A percentile compares a stretch with the other conserved stretches of the same genome.
These are phyloP conservation scores for Encarsia formosa DNA, from an alignment of 2,888 invertebrate species.

Conservation along the genomic window DNA sequence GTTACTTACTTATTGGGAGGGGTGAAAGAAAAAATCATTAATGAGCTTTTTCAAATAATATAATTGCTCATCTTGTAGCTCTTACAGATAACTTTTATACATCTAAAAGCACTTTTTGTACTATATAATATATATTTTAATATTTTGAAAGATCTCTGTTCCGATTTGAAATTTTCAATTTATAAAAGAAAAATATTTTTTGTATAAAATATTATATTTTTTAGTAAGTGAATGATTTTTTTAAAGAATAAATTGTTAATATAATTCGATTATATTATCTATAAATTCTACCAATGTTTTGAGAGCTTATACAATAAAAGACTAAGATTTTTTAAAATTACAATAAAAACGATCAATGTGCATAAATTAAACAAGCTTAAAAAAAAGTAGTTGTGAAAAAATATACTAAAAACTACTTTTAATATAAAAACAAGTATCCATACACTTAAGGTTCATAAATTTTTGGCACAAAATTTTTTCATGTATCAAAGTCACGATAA, in stretches of 20 bases:
- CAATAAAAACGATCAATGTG: too few relatives aligned
- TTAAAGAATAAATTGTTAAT: conserved; percentile 13
- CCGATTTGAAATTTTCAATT: conserved; percentile 10
- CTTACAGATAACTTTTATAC: conserved; percentile 26
- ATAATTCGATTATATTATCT: conserved; percentile 14
- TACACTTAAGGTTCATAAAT: conserved; percentile 10
- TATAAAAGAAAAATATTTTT: conserved; percentile 16
- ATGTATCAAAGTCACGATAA: conserved; percentile 17
- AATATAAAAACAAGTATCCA: conserved; percentile 13
- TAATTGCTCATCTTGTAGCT: conserved; percentile 24
- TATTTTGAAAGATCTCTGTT: conserved; percentile 17
- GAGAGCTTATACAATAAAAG: conserved; percentile 18
- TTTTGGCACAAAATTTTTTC: conserved; percentile 25
- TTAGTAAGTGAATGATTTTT: conserved; percentile 9
- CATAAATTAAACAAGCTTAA: conserved; percentile 3
- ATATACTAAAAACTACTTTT: conserved; percentile 16
- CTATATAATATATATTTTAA: conserved; percentile 23
- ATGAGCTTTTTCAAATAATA: conserved; percentile 20
- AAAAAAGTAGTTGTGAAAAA: conserved; percentile 17
- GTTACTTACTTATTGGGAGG: too few relatives aligned
- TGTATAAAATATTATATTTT: conserved; percentile 22
- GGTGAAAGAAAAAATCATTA: conserved; percentile 4
- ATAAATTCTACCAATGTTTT: conserved; percentile 21
- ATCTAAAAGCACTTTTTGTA: conserved; percentile 27
- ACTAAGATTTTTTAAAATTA: too few relatives aligned